Base-by-base conservation (phyloP, 2,888 invertebrate genomes). In the Idaea biselata region DNA sequence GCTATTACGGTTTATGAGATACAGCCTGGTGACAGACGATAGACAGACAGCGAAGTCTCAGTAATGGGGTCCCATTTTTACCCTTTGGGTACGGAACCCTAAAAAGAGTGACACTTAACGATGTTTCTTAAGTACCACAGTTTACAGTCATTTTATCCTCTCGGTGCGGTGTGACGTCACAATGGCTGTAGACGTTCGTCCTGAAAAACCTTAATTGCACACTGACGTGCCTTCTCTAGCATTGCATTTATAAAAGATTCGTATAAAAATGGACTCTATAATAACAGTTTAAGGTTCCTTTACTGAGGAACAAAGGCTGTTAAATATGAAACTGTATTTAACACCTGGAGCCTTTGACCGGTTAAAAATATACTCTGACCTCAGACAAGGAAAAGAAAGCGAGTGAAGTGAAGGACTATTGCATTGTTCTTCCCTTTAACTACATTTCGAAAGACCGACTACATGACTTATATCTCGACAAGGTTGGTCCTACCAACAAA, bases 151-250 rank as follows among this genome's bases (percentile, higher is more conserved):
- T 83, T 82, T 84, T 82, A 79, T 82, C 82, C 82, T 79, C 78
- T 77, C 78, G 78, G 74, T 64, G 75, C 78, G 78, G 74, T 64
- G 75, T 78, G 79, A 77, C 83, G 83, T 83, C 84, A 87, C 87
- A 86, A 86, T 83, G 79, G 74, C 81, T 79, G 74, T 72, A 73
- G 81, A 83, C 82, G 81, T 73, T 79, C 80, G 81, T 80, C 81
- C 86, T 84, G 84, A 84, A 88, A 88, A 87, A 86, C 86, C 85
- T 86, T 89, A 89, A 89, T 89, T 88, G 86, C 87, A 79, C 87
- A 81, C 81, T 74, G 77, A 79, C 75, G 77, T 72, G 76, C 73
- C 75, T 79, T 78, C 78, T 75, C 79, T 75, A 75, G 71, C 75
- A 79, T 75, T 79, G 81, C 81, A 79, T 73, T 79, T 76, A 76